A percentile compares a stretch with the other conserved stretches of the same genome.
Evolutionary conservation across 2,888 invertebrate genomes (phyloP).

Genomic region (Orthosia cruda): DNA sequence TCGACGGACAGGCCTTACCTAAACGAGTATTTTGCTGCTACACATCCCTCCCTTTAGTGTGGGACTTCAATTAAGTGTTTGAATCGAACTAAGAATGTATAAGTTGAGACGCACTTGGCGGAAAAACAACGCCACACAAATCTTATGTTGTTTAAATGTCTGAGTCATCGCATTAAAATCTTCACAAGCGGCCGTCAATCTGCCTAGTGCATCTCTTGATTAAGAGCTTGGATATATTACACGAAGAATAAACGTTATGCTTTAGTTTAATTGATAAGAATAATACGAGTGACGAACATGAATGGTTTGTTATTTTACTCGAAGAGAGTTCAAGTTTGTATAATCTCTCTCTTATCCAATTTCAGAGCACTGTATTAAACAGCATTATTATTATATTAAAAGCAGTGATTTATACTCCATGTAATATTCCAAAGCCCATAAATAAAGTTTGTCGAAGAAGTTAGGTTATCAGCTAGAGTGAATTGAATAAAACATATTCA

Average conservation of each 20-base stretch:
- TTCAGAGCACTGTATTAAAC: background rate
- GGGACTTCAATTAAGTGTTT: too few relatives aligned
- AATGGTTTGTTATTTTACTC: background rate
- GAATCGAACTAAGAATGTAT: constrained; percentile 37
- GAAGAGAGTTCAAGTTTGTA: background rate
- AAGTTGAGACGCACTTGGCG: constrained; percentile 24
- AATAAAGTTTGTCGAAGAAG: constrained; percentile 33
- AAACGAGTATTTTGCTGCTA: too few relatives aligned
- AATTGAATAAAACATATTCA: constrained; percentile 45
- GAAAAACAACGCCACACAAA: background rate
- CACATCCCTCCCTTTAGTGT: too few relatives aligned
- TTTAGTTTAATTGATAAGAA: constrained; percentile 27
- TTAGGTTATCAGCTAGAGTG: constrained; percentile 32
- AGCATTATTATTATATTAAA: background rate
- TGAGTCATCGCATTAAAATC: background rate
- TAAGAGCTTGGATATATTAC: constrained; percentile 28
- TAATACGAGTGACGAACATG: background rate
- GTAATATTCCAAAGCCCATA: constrained; percentile 20
- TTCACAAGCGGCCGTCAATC: background rate
- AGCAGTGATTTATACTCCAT: background rate
- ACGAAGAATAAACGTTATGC: background rate
- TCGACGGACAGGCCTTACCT: too few relatives aligned
- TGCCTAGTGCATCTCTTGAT: constrained; percentile 13
- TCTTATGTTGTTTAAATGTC: background rate
- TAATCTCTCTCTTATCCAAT: background rate